A percentile compares a stretch with the other conserved stretches of the same genome.
Evolutionary conservation across 1,140 invertebrate species (phyloP).

Genomic region (Penaeus vannamei): DNA sequence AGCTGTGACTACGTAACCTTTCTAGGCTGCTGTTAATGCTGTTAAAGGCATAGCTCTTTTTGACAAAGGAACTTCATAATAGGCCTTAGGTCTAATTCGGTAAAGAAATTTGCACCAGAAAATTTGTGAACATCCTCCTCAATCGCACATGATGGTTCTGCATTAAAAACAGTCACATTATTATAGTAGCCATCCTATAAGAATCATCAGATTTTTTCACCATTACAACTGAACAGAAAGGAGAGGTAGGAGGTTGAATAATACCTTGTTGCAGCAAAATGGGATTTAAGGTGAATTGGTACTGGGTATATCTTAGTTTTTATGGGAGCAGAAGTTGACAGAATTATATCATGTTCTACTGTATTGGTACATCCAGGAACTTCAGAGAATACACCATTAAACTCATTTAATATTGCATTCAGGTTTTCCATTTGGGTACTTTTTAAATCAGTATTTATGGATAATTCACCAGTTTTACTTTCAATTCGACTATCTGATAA

Average conservation of each 20-base stretch:
- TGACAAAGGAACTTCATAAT: slow-evolving; percentile 31
- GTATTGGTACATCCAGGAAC: slow-evolving; percentile 10
- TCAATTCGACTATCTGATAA: too few relatives aligned
- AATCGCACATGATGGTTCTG: background rate
- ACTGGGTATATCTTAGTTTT: slow-evolving; percentile 8
- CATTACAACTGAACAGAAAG: slow-evolving; percentile 30
- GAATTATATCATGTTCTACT: background rate
- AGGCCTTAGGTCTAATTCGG: slow-evolving; percentile 24
- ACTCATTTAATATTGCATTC: background rate
- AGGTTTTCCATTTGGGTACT: background rate
- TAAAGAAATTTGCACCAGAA: background rate
- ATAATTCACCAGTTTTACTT: background rate
- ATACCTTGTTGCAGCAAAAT: background rate
- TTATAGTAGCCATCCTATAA: slow-evolving; percentile 20
- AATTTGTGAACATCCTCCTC: background rate
- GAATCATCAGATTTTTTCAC: background rate
- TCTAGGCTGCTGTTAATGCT: too few relatives aligned
- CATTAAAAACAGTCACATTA: slow-evolving; percentile 21
- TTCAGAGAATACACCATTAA: slow-evolving; percentile 2
- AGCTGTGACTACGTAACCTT: too few relatives aligned
- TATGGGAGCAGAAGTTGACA: background rate
- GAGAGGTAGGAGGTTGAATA: background rate
- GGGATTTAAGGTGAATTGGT: background rate
- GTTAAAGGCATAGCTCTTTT: background rate
- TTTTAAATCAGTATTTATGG: background rate